Conservation (phyloP, 2,113 vertebrate genomes). For the Nipponia nippon region DNA sequence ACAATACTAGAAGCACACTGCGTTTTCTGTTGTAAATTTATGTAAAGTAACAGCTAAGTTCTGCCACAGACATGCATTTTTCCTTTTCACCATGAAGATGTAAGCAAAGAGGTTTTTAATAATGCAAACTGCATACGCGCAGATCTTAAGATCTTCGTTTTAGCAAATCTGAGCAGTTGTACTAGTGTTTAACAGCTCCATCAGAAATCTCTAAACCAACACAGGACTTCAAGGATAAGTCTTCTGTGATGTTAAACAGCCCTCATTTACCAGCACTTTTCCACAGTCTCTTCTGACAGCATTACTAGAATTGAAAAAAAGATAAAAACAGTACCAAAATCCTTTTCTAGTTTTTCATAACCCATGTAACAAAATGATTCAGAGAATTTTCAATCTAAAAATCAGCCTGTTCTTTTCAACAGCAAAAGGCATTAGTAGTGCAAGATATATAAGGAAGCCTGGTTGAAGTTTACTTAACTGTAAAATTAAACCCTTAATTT, state of each 20-base stretch:
- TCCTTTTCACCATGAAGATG: not conserved
- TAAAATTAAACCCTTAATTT: not conserved
- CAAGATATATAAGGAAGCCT: not conserved
- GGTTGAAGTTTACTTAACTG: not conserved
- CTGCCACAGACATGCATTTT: not conserved
- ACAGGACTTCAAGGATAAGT: not conserved
- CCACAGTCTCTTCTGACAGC: not conserved
- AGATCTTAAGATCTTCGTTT: not conserved
- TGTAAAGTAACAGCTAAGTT: not conserved
- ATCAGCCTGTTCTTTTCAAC: not conserved
- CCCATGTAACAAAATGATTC: not conserved
- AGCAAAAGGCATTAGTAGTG: not conserved
- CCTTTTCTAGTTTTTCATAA: not conserved
- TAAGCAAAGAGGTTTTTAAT: slow-evolving; percentile 23
- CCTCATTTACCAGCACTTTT: not conserved
- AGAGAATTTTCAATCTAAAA: not conserved
- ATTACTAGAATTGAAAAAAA: slow-evolving; percentile 12
- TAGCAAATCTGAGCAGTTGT: not conserved
- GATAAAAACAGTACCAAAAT: not conserved
- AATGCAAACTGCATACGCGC: not conserved
- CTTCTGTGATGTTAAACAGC: slow-evolving; percentile 2
- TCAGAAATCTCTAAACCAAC: not conserved
- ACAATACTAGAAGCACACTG: not conserved
- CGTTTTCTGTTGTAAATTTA: slow-evolving; percentile 12
- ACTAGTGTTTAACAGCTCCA: not conserved